phyloP scores from a whole-genome alignment of 2,113 vertebrate species.

The Notechis scutatus region DNA sequence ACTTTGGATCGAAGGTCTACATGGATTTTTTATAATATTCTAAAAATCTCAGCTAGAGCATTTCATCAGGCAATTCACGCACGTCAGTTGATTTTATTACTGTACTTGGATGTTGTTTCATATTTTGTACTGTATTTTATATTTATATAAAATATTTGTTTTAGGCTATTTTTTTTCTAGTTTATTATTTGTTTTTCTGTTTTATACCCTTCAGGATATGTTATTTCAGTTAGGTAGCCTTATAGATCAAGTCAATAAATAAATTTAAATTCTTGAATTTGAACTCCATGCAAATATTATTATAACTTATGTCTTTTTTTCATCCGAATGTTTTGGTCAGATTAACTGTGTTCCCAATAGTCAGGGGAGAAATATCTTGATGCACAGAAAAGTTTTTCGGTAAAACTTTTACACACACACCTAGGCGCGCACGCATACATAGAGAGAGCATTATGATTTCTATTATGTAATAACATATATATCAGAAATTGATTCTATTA shows the following conservation, averaged over 20 bases:
- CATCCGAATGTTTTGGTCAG: not conserved
- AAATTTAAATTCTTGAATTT: not conserved
- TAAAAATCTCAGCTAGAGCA: not conserved
- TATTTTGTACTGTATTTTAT: not conserved
- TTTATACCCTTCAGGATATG: not conserved
- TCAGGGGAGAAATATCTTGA: not conserved
- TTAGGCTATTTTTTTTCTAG: not conserved
- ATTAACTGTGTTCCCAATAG: not conserved
- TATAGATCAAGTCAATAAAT: not conserved
- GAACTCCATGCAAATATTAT: not conserved
- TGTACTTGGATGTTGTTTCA: not conserved
- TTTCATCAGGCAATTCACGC: not conserved
- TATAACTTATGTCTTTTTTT: not conserved
- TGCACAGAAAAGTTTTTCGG: not conserved
- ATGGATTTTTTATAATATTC: not conserved
- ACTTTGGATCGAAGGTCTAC: not conserved
- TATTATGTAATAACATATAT: not conserved
- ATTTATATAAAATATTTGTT: not conserved
- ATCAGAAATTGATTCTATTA: not conserved
- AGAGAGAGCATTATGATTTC: not conserved
- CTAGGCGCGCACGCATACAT: not conserved
- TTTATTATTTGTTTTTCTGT: not conserved
- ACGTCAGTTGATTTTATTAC: not conserved
- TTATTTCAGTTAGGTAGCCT: not conserved
- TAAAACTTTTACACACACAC: not conserved